Evolutionary conservation across 2,113 vertebrate genomes (phyloP), one percentile per base, ranked within the genome.

Genomic region (Coptodon rendalli): DNA sequence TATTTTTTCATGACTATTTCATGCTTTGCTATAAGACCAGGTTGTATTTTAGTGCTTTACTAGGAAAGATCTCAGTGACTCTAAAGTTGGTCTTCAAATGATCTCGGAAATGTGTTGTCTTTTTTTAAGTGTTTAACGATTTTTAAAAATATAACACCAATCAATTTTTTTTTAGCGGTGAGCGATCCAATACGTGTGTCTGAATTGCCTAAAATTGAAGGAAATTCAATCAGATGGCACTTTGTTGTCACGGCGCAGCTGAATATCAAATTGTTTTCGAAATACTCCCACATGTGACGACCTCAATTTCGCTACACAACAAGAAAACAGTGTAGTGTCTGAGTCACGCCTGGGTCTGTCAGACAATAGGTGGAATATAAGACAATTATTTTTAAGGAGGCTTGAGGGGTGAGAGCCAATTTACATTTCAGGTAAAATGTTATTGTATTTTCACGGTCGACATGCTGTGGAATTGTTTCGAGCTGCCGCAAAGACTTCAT

Each of bases 391-490:
- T 82, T 85, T 63, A 16, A 83, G 22, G 81, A 83, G 81, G 80
- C 79, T 86, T 73, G 88, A 85, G 82, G 86, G 87, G 84, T 86
- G 86, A 87, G 79, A 85, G 86, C 81, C 87, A 38, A 94, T 95
- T 95, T 94, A 40, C 85, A 92, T 93, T 86, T 93, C 81, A 89
- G 87, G 85, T 90, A 76, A 91, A 66, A 89, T 83, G 68, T 61
- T 89, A 81, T 92, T 92, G 66, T 89, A 38, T 91, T 83, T 91
- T 29, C 71, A 63, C 2, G 50, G 54, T 63, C 82, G 17, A 54
- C 73, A 87, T 79, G 63, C 83, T 85, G 81, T 91, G 85, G 88
- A 92, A 93, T 87, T 63, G 87, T 89, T 94, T 92, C 0, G 10
- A 86, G 85, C 80, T 22, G 73, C 73, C 22, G 43, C 90, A 87